These are phyloP conservation scores for Graphium colonna DNA, from an alignment of 2,888 invertebrate genomes.

Conservation along the genomic window DNA sequence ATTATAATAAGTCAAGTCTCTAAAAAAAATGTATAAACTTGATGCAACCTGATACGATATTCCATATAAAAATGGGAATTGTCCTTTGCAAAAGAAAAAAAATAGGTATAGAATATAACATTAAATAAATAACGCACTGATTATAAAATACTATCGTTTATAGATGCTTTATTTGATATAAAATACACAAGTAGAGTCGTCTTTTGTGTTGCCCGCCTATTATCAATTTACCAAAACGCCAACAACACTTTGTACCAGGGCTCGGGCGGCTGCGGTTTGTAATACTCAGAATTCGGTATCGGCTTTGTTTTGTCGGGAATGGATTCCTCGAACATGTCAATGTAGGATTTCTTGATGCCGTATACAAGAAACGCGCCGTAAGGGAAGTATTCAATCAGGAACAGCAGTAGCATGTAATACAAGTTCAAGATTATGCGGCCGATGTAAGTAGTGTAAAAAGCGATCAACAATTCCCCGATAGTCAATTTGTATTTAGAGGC, in stretches of 20 bases:
- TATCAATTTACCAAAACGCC: constrained; percentile 39
- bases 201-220: not conserved
- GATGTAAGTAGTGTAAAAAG: constrained; percentile 43
- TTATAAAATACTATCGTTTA: too few relatives aligned
- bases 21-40: too few relatives aligned
- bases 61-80: too few relatives aligned
- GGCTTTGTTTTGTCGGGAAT: constrained; percentile 28
- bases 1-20: too few relatives aligned
- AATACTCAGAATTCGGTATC: constrained; percentile 32
- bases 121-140: too few relatives aligned
- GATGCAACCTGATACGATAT: too few relatives aligned
- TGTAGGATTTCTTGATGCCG: constrained; percentile 74
- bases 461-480: not conserved
- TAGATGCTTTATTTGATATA: too few relatives aligned
- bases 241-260: constrained; percentile 28
- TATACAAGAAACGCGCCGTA: constrained; percentile 80
- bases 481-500: constrained; percentile 27
- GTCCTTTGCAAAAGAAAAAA: too few relatives aligned
- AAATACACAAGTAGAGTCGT: not conserved
- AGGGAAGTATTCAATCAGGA: constrained; percentile 80
- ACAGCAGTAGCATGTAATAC: constrained; percentile 71
- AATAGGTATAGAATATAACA: too few relatives aligned
- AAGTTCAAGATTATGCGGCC: constrained; percentile 73
- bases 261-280: not conserved
- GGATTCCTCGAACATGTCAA: constrained; percentile 58